Percentiles rank a stretch among this genome's conserved stretches.
These are phyloP conservation scores for Nemopilema nomurai DNA, from an alignment of 30 jellyfish, hydroid and myxozoan genomes.

Conservation along the genomic window DNA sequence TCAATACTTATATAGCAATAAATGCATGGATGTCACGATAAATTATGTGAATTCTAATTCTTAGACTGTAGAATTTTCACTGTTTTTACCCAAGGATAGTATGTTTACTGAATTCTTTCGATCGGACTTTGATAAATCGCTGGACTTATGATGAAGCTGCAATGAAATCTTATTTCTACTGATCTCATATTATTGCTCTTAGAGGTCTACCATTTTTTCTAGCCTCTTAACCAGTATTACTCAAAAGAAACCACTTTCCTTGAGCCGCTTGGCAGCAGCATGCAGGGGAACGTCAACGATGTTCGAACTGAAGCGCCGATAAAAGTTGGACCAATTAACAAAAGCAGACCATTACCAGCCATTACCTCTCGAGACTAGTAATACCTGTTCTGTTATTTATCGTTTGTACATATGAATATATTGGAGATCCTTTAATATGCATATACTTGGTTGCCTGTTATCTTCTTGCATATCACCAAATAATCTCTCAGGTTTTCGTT, in stretches of 20 bases:
- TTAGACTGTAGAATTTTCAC: no score
- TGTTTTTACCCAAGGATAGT: no score
- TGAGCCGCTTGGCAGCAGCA: constrained; percentile 52
- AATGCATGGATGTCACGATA: no score
- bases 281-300: constrained; percentile 13
- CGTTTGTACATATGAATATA: constrained; percentile 4
- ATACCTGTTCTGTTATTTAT: neutral
- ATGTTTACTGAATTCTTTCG: no score
- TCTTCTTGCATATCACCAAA: no score
- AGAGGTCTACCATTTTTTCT: neutral
- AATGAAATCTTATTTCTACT: neutral
- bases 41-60: no score
- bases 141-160: neutral
- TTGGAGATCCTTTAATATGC: neutral
- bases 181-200: neutral
- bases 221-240: constrained; percentile 42
- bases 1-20: no score
- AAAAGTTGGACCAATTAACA: constrained; percentile 13
- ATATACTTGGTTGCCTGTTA: neutral
- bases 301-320: constrained; percentile 25
- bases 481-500: no score
- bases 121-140: no score
- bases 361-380: constrained; percentile 36
- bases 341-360: constrained; percentile 59
- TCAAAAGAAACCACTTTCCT: constrained; percentile 31